phyloP scores from a whole-genome alignment of 2,888 invertebrate species.

The Nymphalis c-album region DNA sequence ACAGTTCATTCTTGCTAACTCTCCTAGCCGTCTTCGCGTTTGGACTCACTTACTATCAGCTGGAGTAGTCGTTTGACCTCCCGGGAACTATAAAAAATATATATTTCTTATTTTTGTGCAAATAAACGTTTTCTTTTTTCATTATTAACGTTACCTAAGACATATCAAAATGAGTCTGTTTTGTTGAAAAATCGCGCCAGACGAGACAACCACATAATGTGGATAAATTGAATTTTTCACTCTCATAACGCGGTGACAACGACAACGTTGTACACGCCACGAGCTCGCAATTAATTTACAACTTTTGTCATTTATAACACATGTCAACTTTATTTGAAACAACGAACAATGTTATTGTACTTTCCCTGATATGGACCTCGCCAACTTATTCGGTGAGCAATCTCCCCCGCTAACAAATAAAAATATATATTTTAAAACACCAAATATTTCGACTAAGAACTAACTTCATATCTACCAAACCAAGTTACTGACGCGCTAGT shows the following conservation, averaged over 20 bases:
- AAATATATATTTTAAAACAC: no score
- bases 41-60: no score
- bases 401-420: no score
- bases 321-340: slow-evolving; percentile 3
- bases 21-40: no score
- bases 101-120: no score
- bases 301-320: slow-evolving; percentile 3
- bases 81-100: no score
- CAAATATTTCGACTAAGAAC: no score
- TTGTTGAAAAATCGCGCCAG: neutral
- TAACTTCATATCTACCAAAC: no score
- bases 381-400: neutral
- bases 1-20: no score
- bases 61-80: no score
- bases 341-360: neutral
- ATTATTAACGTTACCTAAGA: neutral
- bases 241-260: slow-evolving; percentile 2
- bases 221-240: slow-evolving; percentile 8
- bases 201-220: neutral
- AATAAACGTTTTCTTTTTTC: neutral
- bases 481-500: no score
- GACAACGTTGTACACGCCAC: neutral
- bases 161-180: neutral
- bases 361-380: neutral
- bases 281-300: slow-evolving; percentile 1